Base-by-base conservation (phyloP, 2,888 invertebrate genomes). In the Ornithoptera priamus region DNA sequence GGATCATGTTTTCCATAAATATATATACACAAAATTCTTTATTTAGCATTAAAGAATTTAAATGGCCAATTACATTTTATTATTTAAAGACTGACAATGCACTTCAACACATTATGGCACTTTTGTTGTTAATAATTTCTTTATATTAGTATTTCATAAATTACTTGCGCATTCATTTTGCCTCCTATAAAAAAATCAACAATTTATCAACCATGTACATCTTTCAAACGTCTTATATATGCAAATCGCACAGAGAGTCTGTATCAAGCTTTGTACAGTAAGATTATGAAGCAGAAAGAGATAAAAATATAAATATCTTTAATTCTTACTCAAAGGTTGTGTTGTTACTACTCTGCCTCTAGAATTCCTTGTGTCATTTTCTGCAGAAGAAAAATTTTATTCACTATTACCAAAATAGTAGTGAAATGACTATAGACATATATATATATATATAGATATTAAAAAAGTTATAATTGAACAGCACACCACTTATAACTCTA, bases 141-240 rank as follows among this genome's bases (percentile, higher is more conserved):
- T 57, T 57, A 20, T 12, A n/a, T 57, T 57, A 20, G 10, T 57
- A 20, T 6, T 57, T 20, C 17, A 20, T 57, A n/a, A 7, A 12
- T 20, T 22, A 36, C 30, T 39, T 50, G 10, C 36, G 20, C 50
- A 60, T 84, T 85, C 80, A 82, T 78, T 81, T 84, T 85, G 24
- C 84, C 82, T n/a, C 84, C 72, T 46, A 80, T 77, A 57, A 39
- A 10, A 8, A 10, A 39, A 39, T 39, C 1, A 57, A 73, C 69
- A 46, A 18, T 59, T 3, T 65, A 59, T n/a, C n/a, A n/a, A n/a
- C n/a, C 17, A 6, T 65, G 17, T 39, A 39, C 10, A n/a, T 39
- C 7, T 64, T 22, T 56, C 56, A 15, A 30, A 20, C 56, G n/a
- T 30, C 60, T 10, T 10, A 20, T 24, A 24, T 24, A 24, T 24